Evolutionary conservation across 2,113 vertebrate genomes (phyloP), one percentile per base, ranked within the genome.

Genomic region (Gallinago undulata): DNA sequence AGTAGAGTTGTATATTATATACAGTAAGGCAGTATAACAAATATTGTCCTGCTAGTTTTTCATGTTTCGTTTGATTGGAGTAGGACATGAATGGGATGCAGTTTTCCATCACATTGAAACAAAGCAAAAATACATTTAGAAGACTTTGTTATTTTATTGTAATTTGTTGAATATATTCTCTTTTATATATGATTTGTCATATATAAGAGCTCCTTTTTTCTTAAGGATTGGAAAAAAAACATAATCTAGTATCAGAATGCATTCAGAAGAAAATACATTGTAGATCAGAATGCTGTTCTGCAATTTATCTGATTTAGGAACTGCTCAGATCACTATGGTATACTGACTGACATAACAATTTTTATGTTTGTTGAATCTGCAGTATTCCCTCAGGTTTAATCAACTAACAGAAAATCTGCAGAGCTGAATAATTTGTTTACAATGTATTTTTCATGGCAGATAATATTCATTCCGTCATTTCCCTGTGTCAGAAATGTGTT

Each of bases 11-110:
- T 93, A 31, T 97, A 94, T 90, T 97, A 97, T 98, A 72, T 98
- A 98, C 98, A 98, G 84, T 98, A 98, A 98, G 98, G 98, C 98
- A 97, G 80, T 94, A 85, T 93, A 84, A 94, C 67, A 81, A 35
- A 96, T 72, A 90, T 57, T 75, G 79, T 96, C 82, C 48, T 63
- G 51, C 41, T 93, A 48, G 84, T 78, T 90, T 89, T 96, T 94
- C 15, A 72, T 76, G 73, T 77, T 94, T 96, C 45, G 47, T 87
- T 94, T 90, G 56, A 57, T 17, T 64, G 48, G 45, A 90, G 39
- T 76, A 86, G 74, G 37, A 80, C 91, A 86, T 94, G 55, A 96
- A 55, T 64, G 51, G 75, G 87, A 82, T 94, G 31, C 56, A 88
- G 47, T 85, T 79, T 94, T 92, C 66, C 60, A 37, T 89, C 60